Conservation (phyloP, 2,797 vertebrate genomes). For the Oophaga sylvatica region DNA sequence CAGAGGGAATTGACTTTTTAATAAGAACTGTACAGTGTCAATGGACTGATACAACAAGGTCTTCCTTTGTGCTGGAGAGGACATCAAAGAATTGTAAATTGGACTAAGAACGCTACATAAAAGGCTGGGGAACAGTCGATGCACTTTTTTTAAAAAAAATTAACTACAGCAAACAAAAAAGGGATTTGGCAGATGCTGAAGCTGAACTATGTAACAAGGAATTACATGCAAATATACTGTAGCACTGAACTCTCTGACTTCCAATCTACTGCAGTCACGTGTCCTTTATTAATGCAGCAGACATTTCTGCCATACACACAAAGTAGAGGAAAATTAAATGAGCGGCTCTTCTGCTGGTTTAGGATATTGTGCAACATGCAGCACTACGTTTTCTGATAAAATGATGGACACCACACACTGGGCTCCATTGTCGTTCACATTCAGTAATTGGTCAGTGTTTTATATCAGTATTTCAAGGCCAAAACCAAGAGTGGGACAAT, state of each 20-base stretch:
- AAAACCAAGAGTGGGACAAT: no score
- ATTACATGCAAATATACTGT: constrained; percentile 21
- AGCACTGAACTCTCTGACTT: constrained; percentile 4
- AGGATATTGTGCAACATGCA: no score
- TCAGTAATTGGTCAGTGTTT: no score
- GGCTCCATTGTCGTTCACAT: no score
- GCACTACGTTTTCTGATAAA: no score
- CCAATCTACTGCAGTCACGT: not conserved
- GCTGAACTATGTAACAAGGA: constrained; percentile 8
- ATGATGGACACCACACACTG: no score
- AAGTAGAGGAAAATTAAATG: not conserved
- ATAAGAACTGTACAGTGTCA: not conserved
- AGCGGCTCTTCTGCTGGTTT: no score
- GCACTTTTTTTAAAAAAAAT: not conserved
- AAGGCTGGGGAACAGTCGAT: not conserved
- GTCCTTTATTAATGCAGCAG: not conserved
- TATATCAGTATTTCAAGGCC: no score
- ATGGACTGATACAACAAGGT: not conserved
- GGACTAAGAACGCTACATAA: not conserved
- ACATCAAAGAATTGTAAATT: not conserved
- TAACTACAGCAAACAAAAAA: not conserved
- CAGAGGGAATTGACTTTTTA: not conserved
- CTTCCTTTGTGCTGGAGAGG: not conserved
- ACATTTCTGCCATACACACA: not conserved
- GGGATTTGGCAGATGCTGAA: not conserved